Evolutionary conservation across 2,888 invertebrate species (phyloP).

Genomic region (Nephrocerus scutellatus): DNA sequence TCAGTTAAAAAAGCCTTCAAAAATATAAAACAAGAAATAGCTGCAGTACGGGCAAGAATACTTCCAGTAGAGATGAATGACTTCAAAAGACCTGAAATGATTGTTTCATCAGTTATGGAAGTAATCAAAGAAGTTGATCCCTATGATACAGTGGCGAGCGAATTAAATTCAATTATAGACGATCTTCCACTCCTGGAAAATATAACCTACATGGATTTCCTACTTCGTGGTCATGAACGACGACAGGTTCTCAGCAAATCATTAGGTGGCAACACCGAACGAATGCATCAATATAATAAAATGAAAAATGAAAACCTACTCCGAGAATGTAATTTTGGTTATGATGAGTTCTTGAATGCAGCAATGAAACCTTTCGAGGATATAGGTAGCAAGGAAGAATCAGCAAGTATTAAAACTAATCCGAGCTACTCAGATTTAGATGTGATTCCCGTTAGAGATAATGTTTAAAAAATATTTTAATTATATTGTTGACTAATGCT

Average conservation of each 20-base stretch:
- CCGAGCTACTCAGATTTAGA: too few species aligned
- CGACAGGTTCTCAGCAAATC: conserved; percentile 38
- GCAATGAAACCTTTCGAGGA: too few species aligned
- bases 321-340: conserved; percentile 35
- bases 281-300: conserved; percentile 32
- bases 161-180: conserved; percentile 26
- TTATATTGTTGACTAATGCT: too few species aligned
- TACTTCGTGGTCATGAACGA: conserved; percentile 37
- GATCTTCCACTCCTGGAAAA: conserved; percentile 27
- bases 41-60: conserved; percentile 39
- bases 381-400: too few species aligned
- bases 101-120: conserved; percentile 28
- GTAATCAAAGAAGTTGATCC: conserved; percentile 26
- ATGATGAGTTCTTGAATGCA: too few species aligned
- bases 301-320: conserved; percentile 25
- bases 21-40: conserved; percentile 36
- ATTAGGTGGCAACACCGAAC: conserved; percentile 40
- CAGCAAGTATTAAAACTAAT: too few species aligned
- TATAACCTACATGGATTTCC: conserved; percentile 39
- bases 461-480: too few species aligned
- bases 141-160: conserved; percentile 27
- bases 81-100: conserved; percentile 37
- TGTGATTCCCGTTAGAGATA: too few species aligned
- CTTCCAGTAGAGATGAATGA: conserved; percentile 48
- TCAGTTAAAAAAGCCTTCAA: conserved; percentile 31